These are phyloP conservation scores for Pomatostomus ruficeps DNA, from an alignment of 2,113 vertebrate genomes.

Conservation along the genomic window DNA sequence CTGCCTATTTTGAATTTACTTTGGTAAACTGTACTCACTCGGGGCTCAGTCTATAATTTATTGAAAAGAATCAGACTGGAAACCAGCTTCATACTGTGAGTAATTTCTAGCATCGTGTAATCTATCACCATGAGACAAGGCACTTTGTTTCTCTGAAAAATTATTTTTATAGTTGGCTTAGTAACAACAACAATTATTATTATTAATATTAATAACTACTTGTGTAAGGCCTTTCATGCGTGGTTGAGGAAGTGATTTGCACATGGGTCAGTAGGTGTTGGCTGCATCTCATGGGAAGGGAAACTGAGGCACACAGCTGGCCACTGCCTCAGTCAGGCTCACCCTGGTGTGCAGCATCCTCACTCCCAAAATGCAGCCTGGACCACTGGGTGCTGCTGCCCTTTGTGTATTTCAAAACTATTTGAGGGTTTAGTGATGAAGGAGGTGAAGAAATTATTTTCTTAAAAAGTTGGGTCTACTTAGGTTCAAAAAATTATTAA, in stretches of 20 bases:
- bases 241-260: neutral
- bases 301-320: neutral
- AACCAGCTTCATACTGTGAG: constrained; percentile 62
- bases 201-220: constrained; percentile 65
- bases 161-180: constrained; percentile 54
- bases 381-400: neutral
- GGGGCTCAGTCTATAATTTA: constrained; percentile 22
- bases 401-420: neutral
- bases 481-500: neutral
- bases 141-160: constrained; percentile 66
- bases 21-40: neutral
- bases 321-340: neutral
- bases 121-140: constrained; percentile 48
- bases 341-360: neutral
- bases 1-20: constrained; percentile 13
- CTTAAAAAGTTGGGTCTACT: neutral
- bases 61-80: constrained; percentile 57
- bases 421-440: neutral
- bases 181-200: constrained; percentile 61
- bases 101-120: constrained; percentile 53
- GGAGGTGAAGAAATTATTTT: neutral
- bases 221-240: neutral
- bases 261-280: neutral
- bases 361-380: neutral
- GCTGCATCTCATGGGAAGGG: neutral